Conservation (phyloP, 2,888 invertebrate genomes). For the Scaeva pyrastri region DNA sequence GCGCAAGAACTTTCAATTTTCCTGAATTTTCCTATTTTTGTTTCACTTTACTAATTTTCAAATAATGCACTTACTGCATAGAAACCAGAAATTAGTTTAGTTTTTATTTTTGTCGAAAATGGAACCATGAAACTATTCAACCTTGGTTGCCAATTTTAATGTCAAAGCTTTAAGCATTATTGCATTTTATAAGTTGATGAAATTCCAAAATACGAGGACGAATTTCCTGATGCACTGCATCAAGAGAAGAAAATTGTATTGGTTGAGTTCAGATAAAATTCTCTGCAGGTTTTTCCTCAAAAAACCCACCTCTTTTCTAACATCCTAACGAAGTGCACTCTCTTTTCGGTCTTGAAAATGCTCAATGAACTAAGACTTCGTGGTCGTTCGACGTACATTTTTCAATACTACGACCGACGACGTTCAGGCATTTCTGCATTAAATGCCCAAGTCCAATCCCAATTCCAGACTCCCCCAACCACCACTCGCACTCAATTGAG, state of each 20-base stretch:
- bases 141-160: constrained; percentile 40
- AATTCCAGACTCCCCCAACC: constrained; percentile 10
- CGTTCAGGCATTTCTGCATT: constrained; percentile 40
- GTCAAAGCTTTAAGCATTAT: constrained; percentile 51
- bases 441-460: constrained; percentile 19
- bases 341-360: constrained; percentile 31
- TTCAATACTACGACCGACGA: constrained; percentile 33
- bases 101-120: too few species aligned
- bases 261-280: constrained; percentile 49
- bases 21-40: too few species aligned
- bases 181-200: constrained; percentile 54
- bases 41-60: too few species aligned
- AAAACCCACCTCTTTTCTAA: neutral
- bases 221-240: constrained; percentile 19
- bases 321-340: neutral
- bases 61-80: too few species aligned
- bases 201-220: constrained; percentile 20
- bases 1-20: too few species aligned
- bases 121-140: neutral
- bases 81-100: too few species aligned
- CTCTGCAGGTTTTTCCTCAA: neutral
- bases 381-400: constrained; percentile 69
- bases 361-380: constrained; percentile 70
- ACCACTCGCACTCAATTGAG: too few species aligned
- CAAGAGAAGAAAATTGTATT: constrained; percentile 53